Evolutionary conservation across 2,113 vertebrate genomes (phyloP).

Genomic region (Calyptommatus sinebrachiatus): DNA sequence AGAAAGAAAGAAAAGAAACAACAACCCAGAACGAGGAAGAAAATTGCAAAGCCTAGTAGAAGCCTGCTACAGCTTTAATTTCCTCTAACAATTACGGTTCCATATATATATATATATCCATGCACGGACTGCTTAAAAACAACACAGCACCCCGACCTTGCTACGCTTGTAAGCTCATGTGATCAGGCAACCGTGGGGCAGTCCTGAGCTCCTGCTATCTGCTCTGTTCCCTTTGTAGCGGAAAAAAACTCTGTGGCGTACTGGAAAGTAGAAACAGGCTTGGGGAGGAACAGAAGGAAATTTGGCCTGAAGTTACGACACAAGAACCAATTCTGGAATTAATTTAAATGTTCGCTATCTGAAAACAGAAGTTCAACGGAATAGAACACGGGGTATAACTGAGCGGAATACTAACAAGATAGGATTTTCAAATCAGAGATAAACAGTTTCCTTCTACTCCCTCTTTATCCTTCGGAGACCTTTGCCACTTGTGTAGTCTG

Average conservation of each 20-base stretch:
- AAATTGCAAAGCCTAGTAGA: neutral
- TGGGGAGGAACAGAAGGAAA: neutral
- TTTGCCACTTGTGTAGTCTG: too few relatives aligned
- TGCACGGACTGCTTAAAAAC: neutral
- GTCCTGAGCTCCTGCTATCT: neutral
- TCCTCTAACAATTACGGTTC: neutral
- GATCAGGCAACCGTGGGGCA: neutral
- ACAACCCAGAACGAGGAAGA: too few relatives aligned
- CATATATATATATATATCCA: neutral
- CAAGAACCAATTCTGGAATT: neutral
- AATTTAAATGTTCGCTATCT: neutral
- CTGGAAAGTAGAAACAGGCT: too few relatives aligned
- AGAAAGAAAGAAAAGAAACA: too few relatives aligned
- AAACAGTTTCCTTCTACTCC: neutral
- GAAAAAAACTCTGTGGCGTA: too few relatives aligned
- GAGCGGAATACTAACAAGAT: too few relatives aligned
- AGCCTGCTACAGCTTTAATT: neutral
- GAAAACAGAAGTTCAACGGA: neutral
- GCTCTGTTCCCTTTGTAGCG: neutral
- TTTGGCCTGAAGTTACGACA: neutral
- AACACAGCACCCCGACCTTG: neutral
- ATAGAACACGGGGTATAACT: neutral
- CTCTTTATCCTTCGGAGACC: too few relatives aligned
- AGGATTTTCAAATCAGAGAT: neutral
- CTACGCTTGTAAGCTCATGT: neutral